phyloP scores from a whole-genome alignment of 2,888 invertebrate species.

The Nemapogon koenigi region DNA sequence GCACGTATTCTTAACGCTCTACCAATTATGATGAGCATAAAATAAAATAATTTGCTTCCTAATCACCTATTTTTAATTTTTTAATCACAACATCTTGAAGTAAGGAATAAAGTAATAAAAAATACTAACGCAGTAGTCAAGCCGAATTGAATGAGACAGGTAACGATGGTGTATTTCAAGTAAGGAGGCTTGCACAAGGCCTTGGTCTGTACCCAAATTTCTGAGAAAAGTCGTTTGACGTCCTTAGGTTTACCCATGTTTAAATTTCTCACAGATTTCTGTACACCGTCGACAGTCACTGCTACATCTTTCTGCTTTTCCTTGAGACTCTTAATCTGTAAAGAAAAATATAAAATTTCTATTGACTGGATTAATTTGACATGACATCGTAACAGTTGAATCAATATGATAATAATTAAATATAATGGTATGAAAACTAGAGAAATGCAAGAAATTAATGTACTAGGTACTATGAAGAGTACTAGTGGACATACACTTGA shows the following conservation, averaged over 20 bases:
- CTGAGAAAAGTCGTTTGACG: slow-evolving; percentile 69
- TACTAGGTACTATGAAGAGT: no score
- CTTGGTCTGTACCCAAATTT: slow-evolving; percentile 79
- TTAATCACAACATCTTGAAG: no score
- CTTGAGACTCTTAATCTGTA: slow-evolving; percentile 72
- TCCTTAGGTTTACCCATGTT: slow-evolving; percentile 77
- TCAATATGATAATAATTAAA: not conserved
- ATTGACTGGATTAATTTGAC: no score
- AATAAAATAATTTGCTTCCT: no score
- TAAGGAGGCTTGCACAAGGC: slow-evolving; percentile 77
- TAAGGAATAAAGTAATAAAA: no score
- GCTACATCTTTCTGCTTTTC: slow-evolving; percentile 71
- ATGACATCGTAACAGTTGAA: no score
- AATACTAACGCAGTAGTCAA: slow-evolving; percentile 71
- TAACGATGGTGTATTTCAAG: slow-evolving; percentile 75
- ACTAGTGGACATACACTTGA: no score
- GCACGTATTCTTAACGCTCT: no score
- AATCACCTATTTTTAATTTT: no score
- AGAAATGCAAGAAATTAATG: no score
- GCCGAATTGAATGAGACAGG: slow-evolving; percentile 84
- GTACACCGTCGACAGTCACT: slow-evolving; percentile 67
- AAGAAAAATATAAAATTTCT: slow-evolving; percentile 8
- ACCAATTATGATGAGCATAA: no score
- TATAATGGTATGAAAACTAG: no score
- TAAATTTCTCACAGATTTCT: slow-evolving; percentile 71